These are phyloP conservation scores for Mastigias papua DNA, from an alignment of 30 jellyfish, hydroid and myxozoan species.

Conservation along the genomic window DNA sequence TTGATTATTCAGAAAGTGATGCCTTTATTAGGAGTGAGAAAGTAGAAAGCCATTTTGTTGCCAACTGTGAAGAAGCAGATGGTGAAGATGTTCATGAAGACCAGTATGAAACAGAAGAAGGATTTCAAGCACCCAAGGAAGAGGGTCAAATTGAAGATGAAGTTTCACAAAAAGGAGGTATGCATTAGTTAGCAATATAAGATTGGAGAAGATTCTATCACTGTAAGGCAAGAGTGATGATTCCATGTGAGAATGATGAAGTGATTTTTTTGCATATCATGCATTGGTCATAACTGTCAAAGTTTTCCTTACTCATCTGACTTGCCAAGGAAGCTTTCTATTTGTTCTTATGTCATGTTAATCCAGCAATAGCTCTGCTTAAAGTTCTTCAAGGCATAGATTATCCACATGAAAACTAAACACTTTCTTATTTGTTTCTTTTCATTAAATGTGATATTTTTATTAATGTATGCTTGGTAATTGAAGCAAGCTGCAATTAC, in stretches of 20 bases:
- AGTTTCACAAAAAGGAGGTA: neutral
- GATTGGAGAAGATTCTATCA: neutral
- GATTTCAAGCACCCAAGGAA: neutral
- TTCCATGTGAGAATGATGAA: conserved; percentile 5
- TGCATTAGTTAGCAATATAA: neutral
- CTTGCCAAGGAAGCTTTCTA: conserved; percentile 30
- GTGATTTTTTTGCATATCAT: conserved; percentile 14
- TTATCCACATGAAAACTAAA: too few relatives aligned
- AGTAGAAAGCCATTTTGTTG: neutral
- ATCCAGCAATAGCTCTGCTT: too few relatives aligned
- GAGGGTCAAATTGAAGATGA: conserved; percentile 8
- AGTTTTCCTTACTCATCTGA: conserved; percentile 85
- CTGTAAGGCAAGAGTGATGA: conserved; percentile 62
- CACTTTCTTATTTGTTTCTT: too few relatives aligned
- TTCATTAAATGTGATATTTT: too few relatives aligned
- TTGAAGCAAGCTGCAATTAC: too few relatives aligned
- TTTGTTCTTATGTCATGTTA: neutral
- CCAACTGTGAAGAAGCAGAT: neutral
- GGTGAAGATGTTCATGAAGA: neutral
- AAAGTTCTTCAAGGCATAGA: too few relatives aligned
- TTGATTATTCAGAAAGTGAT: too few relatives aligned
- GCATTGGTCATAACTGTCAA: conserved; percentile 20
- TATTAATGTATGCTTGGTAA: too few relatives aligned
- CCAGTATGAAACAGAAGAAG: conserved; percentile 14
- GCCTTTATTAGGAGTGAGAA: neutral